Evolutionary conservation across 2,113 vertebrate genomes (phyloP), one percentile per base, ranked within the genome.

Genomic region (Anseranas semipalmata): DNA sequence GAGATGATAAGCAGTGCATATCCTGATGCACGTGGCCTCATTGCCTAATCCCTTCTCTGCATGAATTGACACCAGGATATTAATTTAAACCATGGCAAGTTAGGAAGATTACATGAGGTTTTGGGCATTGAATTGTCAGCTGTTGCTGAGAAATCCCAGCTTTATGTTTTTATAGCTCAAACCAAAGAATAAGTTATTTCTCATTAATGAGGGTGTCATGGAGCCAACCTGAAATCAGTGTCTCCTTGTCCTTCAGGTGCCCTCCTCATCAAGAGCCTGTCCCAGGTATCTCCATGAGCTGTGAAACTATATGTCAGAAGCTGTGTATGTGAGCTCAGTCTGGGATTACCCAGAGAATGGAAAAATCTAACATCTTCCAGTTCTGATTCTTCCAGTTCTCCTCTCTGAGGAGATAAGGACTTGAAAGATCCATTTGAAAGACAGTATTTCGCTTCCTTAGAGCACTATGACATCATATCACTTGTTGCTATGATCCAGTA

Each of bases 11-110:
- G 48, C 35, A 24, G 37, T 10, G 39, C 18, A 4, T 15, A 8
- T 5, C 35, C 48, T 37, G 25, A 10, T 50, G 53, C 6, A 9
- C 5, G 3, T 55, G 52, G 35, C 15, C 32, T 32, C 0, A 0
- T 21, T 59, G 35, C 15, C 9, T 20, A 8, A 41, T 22, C n/a
- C 25, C 52, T 41, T 60, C 86, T 50, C 37, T 6, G 13, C 6
- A 45, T 39, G 59, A 66, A 46, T 41, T 33, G 77, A 9, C 50
- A 37, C 33, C 8, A 3, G n/a, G 18, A 14, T 46, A 3, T 13
- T 46, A 9, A 20, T 41, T 85, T 53, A 48, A 35, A 75, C 30
- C 10, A 7, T 0, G 4, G 27, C 4, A 0, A 28, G 4, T 16
- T 59, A 35, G 56, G 46, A 48, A 20, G 39, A 22, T 65, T 45